These are phyloP conservation scores for Watsonalla cultraria DNA, from an alignment of 2,888 invertebrate genomes.

Conservation along the genomic window DNA sequence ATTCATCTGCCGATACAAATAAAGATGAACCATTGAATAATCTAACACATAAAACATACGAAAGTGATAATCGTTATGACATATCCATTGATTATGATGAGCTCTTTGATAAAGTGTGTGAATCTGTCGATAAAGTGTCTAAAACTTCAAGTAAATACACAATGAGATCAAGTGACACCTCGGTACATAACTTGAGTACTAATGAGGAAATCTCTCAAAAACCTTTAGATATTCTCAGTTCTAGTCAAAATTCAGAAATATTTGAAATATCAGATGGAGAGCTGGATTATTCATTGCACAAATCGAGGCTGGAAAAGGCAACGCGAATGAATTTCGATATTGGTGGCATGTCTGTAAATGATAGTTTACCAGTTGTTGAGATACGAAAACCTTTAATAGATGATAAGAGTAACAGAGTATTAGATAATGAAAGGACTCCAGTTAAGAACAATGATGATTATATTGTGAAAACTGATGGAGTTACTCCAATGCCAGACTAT, in stretches of 20 bases:
- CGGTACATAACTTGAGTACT: not conserved
- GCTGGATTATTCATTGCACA: conserved; percentile 80
- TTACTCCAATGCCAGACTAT: conserved; percentile 80
- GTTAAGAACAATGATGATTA: conserved; percentile 52
- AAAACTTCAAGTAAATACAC: not conserved
- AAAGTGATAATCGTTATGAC: conserved; percentile 31
- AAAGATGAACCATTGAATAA: conserved; percentile 2
- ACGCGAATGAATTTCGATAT: conserved; percentile 31
- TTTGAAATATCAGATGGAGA: conserved; percentile 79
- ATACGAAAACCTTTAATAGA: conserved; percentile 15
- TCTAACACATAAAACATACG: conserved; percentile 2
- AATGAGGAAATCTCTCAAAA: not conserved
- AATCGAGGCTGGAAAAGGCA: conserved; percentile 37
- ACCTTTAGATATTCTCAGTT: conserved; percentile 11
- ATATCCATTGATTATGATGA: conserved; percentile 67
- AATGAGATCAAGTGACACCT: conserved; percentile 4
- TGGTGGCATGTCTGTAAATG: conserved; percentile 27
- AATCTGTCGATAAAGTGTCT: not conserved
- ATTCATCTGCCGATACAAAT: conserved; percentile 20
- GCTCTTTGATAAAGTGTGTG: conserved; percentile 21
- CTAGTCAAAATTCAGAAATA: conserved; percentile 41
- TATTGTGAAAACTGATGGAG: conserved; percentile 73
- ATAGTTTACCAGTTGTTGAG: conserved; percentile 33
- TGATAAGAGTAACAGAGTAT: conserved; percentile 4
- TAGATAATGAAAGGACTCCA: conserved; percentile 13